Percentiles rank a stretch among this genome's conserved stretches.
Evolutionary conservation across 2,113 vertebrate genomes (phyloP).

Genomic region (Elaphurus davidianus): DNA sequence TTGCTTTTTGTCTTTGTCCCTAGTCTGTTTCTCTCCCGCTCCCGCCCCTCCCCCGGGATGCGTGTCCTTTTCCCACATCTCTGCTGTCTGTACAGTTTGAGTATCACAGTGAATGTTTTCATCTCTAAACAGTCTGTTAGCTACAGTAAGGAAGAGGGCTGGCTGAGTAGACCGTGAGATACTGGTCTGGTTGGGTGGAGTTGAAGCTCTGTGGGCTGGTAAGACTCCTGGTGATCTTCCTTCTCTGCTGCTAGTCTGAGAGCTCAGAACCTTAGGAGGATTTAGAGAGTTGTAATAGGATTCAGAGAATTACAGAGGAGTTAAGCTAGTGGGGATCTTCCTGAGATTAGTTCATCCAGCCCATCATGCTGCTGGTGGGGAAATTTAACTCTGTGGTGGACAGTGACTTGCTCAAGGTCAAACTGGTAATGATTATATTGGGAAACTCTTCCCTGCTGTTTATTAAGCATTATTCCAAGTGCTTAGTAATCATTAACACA

Average conservation of each 20-base stretch:
- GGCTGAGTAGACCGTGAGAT: neutral
- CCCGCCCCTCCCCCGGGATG: fast-evolving
- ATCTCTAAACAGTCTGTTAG: neutral
- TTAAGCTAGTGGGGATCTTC: neutral
- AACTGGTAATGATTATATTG: neutral
- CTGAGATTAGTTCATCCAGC: neutral
- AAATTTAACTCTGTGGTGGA: neutral
- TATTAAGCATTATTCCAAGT: neutral
- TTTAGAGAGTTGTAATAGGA: neutral
- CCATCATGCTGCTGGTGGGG: too few relatives aligned
- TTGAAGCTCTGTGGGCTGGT: neutral
- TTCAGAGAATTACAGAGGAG: neutral
- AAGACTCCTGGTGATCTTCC: neutral
- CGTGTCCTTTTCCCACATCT: neutral
- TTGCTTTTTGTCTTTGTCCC: slow-evolving; percentile 14
- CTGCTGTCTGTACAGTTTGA: neutral
- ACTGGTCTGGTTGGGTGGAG: neutral
- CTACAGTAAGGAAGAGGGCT: neutral
- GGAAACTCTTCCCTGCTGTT: neutral
- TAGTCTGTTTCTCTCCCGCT: too few relatives aligned
- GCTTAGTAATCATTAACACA: neutral
- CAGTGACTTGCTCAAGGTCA: neutral
- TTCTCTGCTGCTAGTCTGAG: neutral
- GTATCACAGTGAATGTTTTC: neutral
- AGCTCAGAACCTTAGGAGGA: neutral